Evolutionary conservation across 2,888 invertebrate genomes (phyloP).

Genomic region (Dione vanillae): DNA sequence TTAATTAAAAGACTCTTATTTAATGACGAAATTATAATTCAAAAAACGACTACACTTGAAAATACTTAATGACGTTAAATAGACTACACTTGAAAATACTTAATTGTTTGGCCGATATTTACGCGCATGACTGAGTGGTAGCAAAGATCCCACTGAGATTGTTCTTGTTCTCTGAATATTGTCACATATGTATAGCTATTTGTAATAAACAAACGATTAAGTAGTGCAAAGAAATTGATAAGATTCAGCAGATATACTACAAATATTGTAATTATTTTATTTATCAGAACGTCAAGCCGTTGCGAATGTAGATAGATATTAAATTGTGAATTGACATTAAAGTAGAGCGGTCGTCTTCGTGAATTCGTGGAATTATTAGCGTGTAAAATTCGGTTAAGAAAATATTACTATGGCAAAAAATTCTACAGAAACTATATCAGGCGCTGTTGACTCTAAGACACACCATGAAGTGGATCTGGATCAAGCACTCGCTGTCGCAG

Average conservation of each 20-base stretch:
- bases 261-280: not conserved
- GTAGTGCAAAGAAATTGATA: constrained; percentile 5
- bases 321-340: constrained; percentile 5
- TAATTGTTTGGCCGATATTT: constrained; percentile 32
- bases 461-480: constrained; percentile 62
- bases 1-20: no score
- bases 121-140: constrained; percentile 9
- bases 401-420: constrained; percentile 36
- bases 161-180: not conserved
- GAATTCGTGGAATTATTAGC: not conserved
- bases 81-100: not conserved
- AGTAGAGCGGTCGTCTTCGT: constrained; percentile 30
- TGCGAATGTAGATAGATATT: not conserved
- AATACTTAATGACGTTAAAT: not conserved
- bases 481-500: constrained; percentile 62
- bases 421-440: constrained; percentile 58
- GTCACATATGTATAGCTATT: constrained; percentile 3
- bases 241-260: not conserved
- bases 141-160: not conserved
- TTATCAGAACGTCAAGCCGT: not conserved
- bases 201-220: constrained; percentile 1
- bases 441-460: constrained; percentile 55
- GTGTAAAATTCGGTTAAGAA: not conserved
- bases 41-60: not conserved
- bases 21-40: no score